These are phyloP conservation scores for Trilocha varians DNA, from an alignment of 2,888 invertebrate species.

Conservation along the genomic window DNA sequence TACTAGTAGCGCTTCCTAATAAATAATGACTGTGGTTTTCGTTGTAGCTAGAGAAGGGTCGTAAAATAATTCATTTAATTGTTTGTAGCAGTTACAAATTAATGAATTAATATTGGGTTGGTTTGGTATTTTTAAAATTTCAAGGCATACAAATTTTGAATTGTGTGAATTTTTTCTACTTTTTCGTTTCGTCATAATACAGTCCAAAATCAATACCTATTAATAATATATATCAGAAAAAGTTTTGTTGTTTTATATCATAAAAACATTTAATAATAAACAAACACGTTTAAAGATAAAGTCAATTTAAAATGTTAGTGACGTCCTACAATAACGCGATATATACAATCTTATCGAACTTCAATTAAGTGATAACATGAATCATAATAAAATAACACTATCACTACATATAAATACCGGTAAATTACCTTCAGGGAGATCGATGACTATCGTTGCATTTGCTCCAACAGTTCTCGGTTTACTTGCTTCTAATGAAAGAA, in stretches of 20 bases:
- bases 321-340: neutral
- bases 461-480: slow-evolving; percentile 50
- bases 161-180: too few relatives aligned
- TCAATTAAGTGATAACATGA: neutral
- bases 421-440: slow-evolving; percentile 40
- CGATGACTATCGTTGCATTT: slow-evolving; percentile 35
- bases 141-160: too few relatives aligned
- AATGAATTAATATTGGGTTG: too few relatives aligned
- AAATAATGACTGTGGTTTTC: slow-evolving; percentile 15
- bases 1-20: neutral
- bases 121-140: too few relatives aligned
- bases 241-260: too few relatives aligned
- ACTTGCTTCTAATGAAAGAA: slow-evolving; percentile 32
- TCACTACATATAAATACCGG: neutral
- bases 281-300: neutral
- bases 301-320: neutral
- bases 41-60: slow-evolving; percentile 5
- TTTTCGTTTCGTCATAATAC: too few relatives aligned
- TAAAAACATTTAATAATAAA: too few relatives aligned
- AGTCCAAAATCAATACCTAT: too few relatives aligned
- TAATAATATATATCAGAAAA: too few relatives aligned
- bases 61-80: slow-evolving; percentile 6
- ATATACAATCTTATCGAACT: neutral
- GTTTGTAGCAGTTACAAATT: neutral
- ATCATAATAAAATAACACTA: neutral